Evolutionary conservation across 2,113 vertebrate genomes (phyloP).

Genomic region (Chlamydotis undulata): DNA sequence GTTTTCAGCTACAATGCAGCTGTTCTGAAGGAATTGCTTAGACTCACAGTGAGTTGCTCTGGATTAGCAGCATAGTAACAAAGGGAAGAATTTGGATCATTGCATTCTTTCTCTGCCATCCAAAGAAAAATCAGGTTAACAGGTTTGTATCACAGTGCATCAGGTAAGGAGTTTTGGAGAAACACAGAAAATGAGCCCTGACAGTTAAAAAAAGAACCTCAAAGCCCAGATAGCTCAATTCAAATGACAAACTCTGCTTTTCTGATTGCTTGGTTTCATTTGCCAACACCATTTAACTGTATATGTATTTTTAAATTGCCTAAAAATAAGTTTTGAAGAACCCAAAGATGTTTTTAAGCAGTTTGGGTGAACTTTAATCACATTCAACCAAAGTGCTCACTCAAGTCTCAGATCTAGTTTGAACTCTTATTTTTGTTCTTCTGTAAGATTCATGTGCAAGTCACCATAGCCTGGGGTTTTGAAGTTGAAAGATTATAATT

Average conservation of each 20-base stretch:
- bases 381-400: constrained; percentile 41
- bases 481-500: constrained; percentile 70
- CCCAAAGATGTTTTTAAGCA: constrained; percentile 23
- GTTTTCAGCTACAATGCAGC: constrained; percentile 7
- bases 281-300: constrained; percentile 22
- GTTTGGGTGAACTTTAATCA: constrained; percentile 29
- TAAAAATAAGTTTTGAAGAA: constrained; percentile 27
- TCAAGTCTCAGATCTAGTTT: constrained; percentile 54
- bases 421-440: constrained; percentile 68
- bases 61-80: not conserved
- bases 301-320: constrained; percentile 18
- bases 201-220: not conserved
- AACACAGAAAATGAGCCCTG: not conserved
- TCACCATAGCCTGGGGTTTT: constrained; percentile 57
- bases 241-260: not conserved
- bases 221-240: not conserved
- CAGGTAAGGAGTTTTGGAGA: not conserved
- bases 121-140: not conserved
- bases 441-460: constrained; percentile 64
- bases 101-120: not conserved
- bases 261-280: constrained; percentile 35
- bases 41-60: not conserved
- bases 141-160: not conserved
- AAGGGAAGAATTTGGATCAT: not conserved
- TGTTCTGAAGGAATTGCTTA: constrained; percentile 16